phyloP scores from a whole-genome alignment of 2,888 invertebrate genomes.

The Merodon equestris region DNA sequence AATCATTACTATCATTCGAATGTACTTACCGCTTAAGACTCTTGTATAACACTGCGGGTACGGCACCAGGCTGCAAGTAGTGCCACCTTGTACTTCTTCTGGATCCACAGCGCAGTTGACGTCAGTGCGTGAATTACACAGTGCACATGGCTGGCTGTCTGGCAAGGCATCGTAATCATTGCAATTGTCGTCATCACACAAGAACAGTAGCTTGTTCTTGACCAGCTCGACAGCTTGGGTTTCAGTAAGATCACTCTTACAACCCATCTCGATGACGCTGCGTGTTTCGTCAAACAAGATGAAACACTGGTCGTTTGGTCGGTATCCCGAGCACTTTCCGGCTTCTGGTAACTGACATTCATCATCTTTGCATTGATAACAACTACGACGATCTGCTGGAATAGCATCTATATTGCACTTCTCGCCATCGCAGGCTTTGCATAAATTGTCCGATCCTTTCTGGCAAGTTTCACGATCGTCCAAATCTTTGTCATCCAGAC shows the following conservation, averaged over 20 bases:
- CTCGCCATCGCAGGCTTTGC: slow-evolving; percentile 70
- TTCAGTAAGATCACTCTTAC: slow-evolving; percentile 73
- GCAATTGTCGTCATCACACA: slow-evolving; percentile 73
- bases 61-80: slow-evolving; percentile 70
- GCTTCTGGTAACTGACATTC: slow-evolving; percentile 71
- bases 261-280: slow-evolving; percentile 70
- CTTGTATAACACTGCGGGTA: slow-evolving; percentile 74
- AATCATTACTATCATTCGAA: background rate
- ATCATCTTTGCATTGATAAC: slow-evolving; percentile 71
- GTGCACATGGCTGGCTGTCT: slow-evolving; percentile 68
- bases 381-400: slow-evolving; percentile 71
- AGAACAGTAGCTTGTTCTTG: slow-evolving; percentile 71
- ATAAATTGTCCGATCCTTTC: slow-evolving; percentile 69
- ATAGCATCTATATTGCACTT: slow-evolving; percentile 72
- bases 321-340: slow-evolving; percentile 71
- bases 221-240: slow-evolving; percentile 71
- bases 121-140: slow-evolving; percentile 76
- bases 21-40: slow-evolving; percentile 67
- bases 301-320: slow-evolving; percentile 73
- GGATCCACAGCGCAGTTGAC: slow-evolving; percentile 72
- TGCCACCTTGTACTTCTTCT: slow-evolving; percentile 53
- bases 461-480: slow-evolving; percentile 72
- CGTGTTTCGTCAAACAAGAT: slow-evolving; percentile 73
- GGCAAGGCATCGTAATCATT: slow-evolving; percentile 71
- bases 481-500: slow-evolving; percentile 74